These are phyloP conservation scores for Imbricaverruca yamaguchii DNA, from an alignment of 2,888 invertebrate species.

Conservation along the genomic window DNA sequence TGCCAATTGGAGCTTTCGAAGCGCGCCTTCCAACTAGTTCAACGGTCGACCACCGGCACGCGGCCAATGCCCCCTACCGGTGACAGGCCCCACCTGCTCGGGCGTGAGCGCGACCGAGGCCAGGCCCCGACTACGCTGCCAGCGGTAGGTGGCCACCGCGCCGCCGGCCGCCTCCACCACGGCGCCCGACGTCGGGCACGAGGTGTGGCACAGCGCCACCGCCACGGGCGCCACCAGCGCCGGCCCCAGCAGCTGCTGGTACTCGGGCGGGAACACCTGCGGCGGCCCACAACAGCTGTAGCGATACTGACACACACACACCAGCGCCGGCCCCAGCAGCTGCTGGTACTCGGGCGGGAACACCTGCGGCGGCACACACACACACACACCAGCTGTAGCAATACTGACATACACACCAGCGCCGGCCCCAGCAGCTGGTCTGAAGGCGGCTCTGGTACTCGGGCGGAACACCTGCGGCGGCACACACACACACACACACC, in stretches of 20 bases:
- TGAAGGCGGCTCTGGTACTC: too few species aligned
- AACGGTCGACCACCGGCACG: too few species aligned
- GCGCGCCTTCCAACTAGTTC: too few species aligned
- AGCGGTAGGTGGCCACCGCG: constrained; percentile 50
- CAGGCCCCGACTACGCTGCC: constrained; percentile 9
- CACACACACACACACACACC: too few species aligned
- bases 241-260: constrained; percentile 62
- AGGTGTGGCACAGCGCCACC: constrained; percentile 83
- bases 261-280: not conserved
- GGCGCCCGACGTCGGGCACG: constrained; percentile 69
- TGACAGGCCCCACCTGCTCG: not conserved
- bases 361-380: not conserved
- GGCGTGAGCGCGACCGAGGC: not conserved
- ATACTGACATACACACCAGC: too few species aligned
- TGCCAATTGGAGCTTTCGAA: too few species aligned
- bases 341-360: not conserved
- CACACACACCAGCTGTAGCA: too few species aligned
- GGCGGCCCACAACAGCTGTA: too few species aligned
- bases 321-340: constrained; percentile 76
- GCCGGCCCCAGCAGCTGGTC: too few species aligned
- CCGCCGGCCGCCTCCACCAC: constrained; percentile 79
- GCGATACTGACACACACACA: constrained; percentile 39
- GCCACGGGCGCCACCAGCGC: constrained; percentile 83
- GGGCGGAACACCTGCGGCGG: too few species aligned
- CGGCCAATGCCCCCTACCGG: too few species aligned